Evolutionary conservation across 2,888 invertebrate genomes (phyloP).

Genomic region (Helobdella robusta): DNA sequence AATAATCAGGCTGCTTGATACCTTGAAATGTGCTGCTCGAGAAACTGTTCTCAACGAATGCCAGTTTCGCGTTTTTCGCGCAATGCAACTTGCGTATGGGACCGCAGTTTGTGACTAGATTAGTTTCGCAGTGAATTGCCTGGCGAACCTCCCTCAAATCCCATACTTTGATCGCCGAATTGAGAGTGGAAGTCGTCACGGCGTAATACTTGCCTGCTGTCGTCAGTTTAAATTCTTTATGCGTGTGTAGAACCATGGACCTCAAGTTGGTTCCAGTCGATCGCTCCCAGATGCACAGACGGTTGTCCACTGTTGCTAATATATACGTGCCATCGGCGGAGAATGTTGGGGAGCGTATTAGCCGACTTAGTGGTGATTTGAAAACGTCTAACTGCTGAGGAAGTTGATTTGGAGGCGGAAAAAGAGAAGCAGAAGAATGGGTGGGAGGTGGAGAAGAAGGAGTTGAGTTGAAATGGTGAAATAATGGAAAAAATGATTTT

Average conservation of each 20-base stretch:
- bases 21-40: conserved; percentile 32
- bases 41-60: conserved; percentile 34
- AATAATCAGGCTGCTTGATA: conserved; percentile 38
- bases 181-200: conserved; percentile 33
- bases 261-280: conserved; percentile 27
- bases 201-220: conserved; percentile 26
- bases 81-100: conserved; percentile 32
- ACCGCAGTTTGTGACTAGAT: conserved; percentile 29
- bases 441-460: too few relatives aligned
- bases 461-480: too few relatives aligned
- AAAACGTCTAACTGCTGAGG: neutral
- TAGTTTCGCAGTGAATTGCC: neutral
- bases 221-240: conserved; percentile 7
- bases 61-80: conserved; percentile 26
- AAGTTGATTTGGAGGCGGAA: neutral
- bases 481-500: too few relatives aligned
- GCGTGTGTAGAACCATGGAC: conserved; percentile 30
- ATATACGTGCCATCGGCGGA: conserved; percentile 31
- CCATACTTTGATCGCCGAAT: conserved; percentile 35
- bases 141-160: conserved; percentile 30
- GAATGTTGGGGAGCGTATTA: conserved; percentile 28
- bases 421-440: too few relatives aligned
- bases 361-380: conserved; percentile 22
- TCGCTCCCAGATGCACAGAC: conserved; percentile 32
- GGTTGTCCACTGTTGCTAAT: conserved; percentile 28